These are phyloP conservation scores for Pelobates fuscus DNA, from an alignment of 2,113 vertebrate genomes.

Conservation along the genomic window DNA sequence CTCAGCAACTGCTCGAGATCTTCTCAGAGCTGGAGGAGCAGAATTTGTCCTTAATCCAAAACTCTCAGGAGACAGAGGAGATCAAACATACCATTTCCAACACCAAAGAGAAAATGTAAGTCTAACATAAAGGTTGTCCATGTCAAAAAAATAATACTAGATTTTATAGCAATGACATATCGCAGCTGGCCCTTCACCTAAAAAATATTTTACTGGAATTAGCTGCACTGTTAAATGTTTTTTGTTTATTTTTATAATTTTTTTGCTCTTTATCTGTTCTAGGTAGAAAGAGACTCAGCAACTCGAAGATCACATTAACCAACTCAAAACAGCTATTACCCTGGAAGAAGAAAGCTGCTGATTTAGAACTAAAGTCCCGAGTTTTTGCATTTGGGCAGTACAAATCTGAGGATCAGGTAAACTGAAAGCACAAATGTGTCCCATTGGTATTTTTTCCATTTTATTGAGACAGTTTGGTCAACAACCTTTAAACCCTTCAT, in stretches of 20 bases:
- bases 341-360: conserved; percentile 68
- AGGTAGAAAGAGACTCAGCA: conserved; percentile 78
- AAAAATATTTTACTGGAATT: too few species aligned
- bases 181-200: too few species aligned
- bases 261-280: too few species aligned
- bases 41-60: conserved; percentile 82
- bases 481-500: too few species aligned
- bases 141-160: too few species aligned
- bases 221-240: too few species aligned
- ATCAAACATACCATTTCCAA: conserved; percentile 64
- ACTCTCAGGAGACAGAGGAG: conserved; percentile 75
- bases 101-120: conserved; percentile 76
- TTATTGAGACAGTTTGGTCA: too few species aligned
- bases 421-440: too few species aligned
- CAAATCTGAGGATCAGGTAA: conserved; percentile 77
- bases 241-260: too few species aligned
- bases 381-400: conserved; percentile 71
- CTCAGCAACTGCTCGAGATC: conserved; percentile 80
- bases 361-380: conserved; percentile 75
- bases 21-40: conserved; percentile 83
- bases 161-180: too few species aligned
- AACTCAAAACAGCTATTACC: conserved; percentile 66
- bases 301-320: conserved; percentile 66
- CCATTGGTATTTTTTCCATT: too few species aligned
- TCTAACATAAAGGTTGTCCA: too few species aligned